Evolutionary conservation across 2,888 invertebrate species (phyloP).

Genomic region (Cordilura impudica): DNA sequence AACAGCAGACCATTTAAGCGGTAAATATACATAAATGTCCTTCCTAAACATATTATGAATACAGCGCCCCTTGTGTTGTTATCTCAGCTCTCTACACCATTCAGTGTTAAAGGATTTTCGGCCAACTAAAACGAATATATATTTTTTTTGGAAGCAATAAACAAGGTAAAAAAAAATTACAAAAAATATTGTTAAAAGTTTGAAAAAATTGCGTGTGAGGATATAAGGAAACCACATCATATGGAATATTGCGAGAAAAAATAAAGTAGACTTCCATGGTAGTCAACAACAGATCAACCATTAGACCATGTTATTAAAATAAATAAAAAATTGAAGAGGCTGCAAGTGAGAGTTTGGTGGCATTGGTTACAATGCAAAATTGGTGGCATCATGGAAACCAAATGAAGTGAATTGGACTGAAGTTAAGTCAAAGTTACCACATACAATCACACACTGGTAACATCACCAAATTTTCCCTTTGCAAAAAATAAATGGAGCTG

Average conservation of each 20-base stretch:
- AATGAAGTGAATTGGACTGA: constrained; percentile 34
- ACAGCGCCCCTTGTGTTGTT: constrained; percentile 52
- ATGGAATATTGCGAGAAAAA: neutral
- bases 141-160: constrained; percentile 1
- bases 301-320: constrained; percentile 35
- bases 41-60: constrained; percentile 75
- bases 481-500: neutral
- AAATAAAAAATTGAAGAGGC: constrained; percentile 1
- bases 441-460: neutral
- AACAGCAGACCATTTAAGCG: constrained; percentile 59
- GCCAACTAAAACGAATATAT: constrained; percentile 15
- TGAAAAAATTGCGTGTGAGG: neutral
- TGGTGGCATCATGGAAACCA: constrained; percentile 37
- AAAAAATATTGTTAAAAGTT: constrained; percentile 23
- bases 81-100: neutral
- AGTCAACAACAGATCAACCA: neutral
- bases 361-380: neutral
- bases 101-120: constrained; percentile 44
- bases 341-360: neutral
- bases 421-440: neutral
- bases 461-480: no score
- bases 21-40: constrained; percentile 73
- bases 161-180: constrained; percentile 16
- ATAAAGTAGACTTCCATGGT: neutral
- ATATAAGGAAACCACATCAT: constrained; percentile 5